Conservation (phyloP, 2,888 invertebrate genomes). For the Metacarcinus magister region DNA sequence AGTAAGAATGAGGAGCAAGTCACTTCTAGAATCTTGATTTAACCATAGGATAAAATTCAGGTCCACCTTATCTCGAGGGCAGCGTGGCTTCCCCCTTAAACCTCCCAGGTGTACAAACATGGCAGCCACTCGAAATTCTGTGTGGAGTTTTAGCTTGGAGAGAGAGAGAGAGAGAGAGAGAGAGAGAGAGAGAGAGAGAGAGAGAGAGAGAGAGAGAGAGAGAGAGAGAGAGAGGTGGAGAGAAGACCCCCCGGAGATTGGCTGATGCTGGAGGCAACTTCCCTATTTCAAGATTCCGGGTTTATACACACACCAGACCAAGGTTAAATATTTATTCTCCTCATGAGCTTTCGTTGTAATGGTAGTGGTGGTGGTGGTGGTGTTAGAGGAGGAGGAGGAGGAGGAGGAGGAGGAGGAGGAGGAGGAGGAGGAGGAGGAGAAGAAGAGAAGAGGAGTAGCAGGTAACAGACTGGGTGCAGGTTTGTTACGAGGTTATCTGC, state of each 20-base stretch:
- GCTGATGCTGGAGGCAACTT: neutral
- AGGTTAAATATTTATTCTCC: slow-evolving; percentile 26
- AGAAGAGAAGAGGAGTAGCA: neutral
- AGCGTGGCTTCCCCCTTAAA: neutral
- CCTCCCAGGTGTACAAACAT: neutral
- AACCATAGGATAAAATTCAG: neutral
- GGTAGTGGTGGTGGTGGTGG: neutral
- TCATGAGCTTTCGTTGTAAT: slow-evolving; percentile 15
- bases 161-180: neutral
- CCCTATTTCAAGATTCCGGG: neutral
- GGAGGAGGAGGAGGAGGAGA: slow-evolving; percentile 12
- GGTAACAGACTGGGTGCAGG: neutral
- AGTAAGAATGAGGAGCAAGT: neutral
- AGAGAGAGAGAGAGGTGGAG: slow-evolving; percentile 37
- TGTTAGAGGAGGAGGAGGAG: neutral
- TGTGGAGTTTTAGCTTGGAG: neutral
- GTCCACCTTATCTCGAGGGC: neutral
- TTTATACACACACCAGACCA: neutral
- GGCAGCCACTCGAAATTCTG: neutral
- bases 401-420: slow-evolving; percentile 26
- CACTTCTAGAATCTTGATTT: neutral
- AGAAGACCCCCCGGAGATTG: neutral
- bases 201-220: slow-evolving; percentile 35
- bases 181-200: neutral
- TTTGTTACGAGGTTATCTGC: too few relatives aligned